phyloP scores from a whole-genome alignment of 2,888 invertebrate genomes.

The Anarsia innoxiella region DNA sequence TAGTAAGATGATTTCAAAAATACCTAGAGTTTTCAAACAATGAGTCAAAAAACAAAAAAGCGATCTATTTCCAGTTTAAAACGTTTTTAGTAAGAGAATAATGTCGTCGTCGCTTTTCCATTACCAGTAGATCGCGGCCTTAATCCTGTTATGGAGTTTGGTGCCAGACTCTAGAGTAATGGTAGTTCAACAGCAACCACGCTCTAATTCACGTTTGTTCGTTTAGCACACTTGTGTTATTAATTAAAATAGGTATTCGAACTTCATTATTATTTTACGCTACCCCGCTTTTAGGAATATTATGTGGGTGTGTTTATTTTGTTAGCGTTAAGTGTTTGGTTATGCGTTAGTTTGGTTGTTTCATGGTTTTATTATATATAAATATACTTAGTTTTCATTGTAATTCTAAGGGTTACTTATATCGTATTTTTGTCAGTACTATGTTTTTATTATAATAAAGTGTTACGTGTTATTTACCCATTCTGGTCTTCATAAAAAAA shows the following conservation, averaged over 20 bases:
- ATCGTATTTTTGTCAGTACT: too few relatives aligned
- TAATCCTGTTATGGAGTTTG: slow-evolving; percentile 43
- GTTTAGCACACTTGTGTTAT: slow-evolving; percentile 32
- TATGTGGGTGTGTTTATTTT: neutral
- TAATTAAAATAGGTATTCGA: slow-evolving; percentile 35
- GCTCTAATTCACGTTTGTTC: slow-evolving; percentile 41
- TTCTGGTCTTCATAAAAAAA: too few relatives aligned
- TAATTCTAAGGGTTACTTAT: too few relatives aligned
- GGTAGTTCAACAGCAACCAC: slow-evolving; percentile 39
- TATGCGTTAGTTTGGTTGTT: too few relatives aligned
- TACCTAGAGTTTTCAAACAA: too few relatives aligned
- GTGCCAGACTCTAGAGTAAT: slow-evolving; percentile 47
- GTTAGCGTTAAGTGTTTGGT: neutral
- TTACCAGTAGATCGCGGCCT: slow-evolving; percentile 19
- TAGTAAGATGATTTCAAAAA: too few relatives aligned
- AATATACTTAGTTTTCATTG: too few relatives aligned
- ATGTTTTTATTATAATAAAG: too few relatives aligned
- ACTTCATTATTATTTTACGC: slow-evolving; percentile 19
- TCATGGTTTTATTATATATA: too few relatives aligned
- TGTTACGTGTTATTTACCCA: too few relatives aligned
- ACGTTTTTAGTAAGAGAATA: neutral
- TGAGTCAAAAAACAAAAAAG: too few relatives aligned
- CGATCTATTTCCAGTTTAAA: neutral
- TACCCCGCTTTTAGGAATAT: neutral
- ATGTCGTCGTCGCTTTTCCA: slow-evolving; percentile 7